phyloP scores from a whole-genome alignment of 2,113 vertebrate genomes.

The Corythoichthys haematopterus region DNA sequence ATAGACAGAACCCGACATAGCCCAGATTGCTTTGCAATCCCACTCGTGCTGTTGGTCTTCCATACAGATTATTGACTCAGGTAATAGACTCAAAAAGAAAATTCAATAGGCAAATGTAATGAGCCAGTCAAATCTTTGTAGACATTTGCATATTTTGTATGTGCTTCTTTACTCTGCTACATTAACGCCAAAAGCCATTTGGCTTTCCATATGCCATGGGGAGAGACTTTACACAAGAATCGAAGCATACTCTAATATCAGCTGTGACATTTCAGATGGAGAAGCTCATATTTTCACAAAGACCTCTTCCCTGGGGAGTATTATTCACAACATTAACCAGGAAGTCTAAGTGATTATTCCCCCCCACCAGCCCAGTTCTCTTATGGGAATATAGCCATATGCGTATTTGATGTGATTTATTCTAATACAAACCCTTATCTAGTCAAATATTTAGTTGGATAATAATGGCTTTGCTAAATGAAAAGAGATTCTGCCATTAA shows the following conservation, averaged over 20 bases:
- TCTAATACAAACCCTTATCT: slow-evolving; percentile 53
- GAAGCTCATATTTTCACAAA: slow-evolving; percentile 72
- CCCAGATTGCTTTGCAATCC: slow-evolving; percentile 21
- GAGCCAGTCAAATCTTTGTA: slow-evolving; percentile 43
- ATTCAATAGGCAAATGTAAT: slow-evolving; percentile 29
- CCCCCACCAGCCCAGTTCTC: slow-evolving; percentile 49
- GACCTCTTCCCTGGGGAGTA: slow-evolving; percentile 62
- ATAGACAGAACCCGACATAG: slow-evolving; percentile 1
- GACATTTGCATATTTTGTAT: slow-evolving; percentile 48
- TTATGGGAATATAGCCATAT: slow-evolving; percentile 50
- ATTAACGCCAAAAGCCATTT: slow-evolving; percentile 36
- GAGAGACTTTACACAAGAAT: slow-evolving; percentile 13
- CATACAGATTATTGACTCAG: slow-evolving; percentile 18
- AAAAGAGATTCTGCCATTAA: slow-evolving; percentile 28
- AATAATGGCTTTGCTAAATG: slow-evolving; percentile 54
- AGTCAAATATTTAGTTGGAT: slow-evolving; percentile 61
- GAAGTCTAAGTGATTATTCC: slow-evolving; percentile 61
- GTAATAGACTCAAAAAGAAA: slow-evolving; percentile 15
- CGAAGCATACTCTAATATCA: slow-evolving; percentile 29
- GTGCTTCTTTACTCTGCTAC: slow-evolving; percentile 28
- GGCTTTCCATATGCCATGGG: slow-evolving; percentile 29
- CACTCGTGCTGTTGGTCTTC: slow-evolving; percentile 14
- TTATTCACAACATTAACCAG: slow-evolving; percentile 76
- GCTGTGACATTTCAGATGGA: slow-evolving; percentile 63
- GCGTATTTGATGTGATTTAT: slow-evolving; percentile 61